These are phyloP conservation scores for Cryptosula pallasiana DNA, from an alignment of 2,888 invertebrate species.

Conservation along the genomic window DNA sequence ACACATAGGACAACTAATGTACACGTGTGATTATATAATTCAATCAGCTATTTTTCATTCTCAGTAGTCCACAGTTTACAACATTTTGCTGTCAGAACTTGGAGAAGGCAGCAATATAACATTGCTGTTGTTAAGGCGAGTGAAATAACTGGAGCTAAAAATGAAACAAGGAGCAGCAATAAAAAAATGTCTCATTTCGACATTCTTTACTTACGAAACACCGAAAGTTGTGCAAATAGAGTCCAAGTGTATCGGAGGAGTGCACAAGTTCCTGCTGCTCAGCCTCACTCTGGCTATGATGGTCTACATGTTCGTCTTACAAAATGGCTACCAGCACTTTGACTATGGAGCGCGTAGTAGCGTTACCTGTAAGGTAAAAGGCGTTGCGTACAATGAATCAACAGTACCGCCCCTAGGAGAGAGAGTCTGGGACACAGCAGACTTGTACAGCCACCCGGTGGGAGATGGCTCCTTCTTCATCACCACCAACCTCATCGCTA, in stretches of 20 bases:
- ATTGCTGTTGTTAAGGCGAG: too few species aligned
- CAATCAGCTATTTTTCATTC: too few species aligned
- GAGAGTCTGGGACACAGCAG: conserved; percentile 55
- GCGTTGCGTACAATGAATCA: conserved; percentile 48
- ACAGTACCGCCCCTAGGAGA: conserved; percentile 31
- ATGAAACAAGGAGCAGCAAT: background rate
- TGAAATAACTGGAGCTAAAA: too few species aligned
- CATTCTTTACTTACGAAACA: conserved; percentile 54
- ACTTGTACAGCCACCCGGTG: conserved; percentile 54
- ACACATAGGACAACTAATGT: too few species aligned
- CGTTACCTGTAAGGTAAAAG: conserved; percentile 56
- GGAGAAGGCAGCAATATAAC: too few species aligned
- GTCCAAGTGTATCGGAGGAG: conserved; percentile 54
- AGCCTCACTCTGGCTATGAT: conserved; percentile 54
- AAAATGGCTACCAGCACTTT: conserved; percentile 57
- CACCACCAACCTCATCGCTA: conserved; percentile 55
- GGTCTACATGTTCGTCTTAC: conserved; percentile 43
- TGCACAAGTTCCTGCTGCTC: conserved; percentile 53
- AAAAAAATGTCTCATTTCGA: background rate
- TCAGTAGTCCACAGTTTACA: too few species aligned
- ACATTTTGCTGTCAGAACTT: too few species aligned
- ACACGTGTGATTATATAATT: too few species aligned
- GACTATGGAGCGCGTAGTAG: conserved; percentile 53
- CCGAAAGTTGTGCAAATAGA: conserved; percentile 56
- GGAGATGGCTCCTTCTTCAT: conserved; percentile 57